phyloP scores from a whole-genome alignment of 2,888 invertebrate genomes.

The Lithophane leautieri region DNA sequence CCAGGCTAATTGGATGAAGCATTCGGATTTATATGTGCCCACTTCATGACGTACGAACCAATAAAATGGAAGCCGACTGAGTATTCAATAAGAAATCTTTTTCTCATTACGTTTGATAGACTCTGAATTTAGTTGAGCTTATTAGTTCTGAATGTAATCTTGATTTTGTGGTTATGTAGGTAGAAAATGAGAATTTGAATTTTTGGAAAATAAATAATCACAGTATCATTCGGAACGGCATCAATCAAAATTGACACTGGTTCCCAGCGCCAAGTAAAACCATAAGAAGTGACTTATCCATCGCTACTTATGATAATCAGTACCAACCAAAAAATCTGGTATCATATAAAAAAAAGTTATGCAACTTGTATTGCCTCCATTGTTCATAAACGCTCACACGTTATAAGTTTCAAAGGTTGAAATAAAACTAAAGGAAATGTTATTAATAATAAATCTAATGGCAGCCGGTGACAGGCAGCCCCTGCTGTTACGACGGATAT shows the following conservation, averaged over 20 bases:
- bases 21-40: slow-evolving; percentile 68
- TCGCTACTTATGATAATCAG: not conserved
- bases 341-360: not conserved
- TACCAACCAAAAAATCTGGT: not conserved
- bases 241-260: no score
- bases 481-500: slow-evolving; percentile 52
- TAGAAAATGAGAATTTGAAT: not conserved
- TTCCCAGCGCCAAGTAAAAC: no score
- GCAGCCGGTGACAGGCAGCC: slow-evolving; percentile 45
- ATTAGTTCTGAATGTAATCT: slow-evolving; percentile 48
- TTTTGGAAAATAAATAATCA: not conserved
- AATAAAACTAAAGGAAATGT: slow-evolving; percentile 60
- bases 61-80: slow-evolving; percentile 62
- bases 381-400: slow-evolving; percentile 13
- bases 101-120: slow-evolving; percentile 55
- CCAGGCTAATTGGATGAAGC: slow-evolving; percentile 73
- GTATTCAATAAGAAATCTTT: slow-evolving; percentile 63
- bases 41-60: slow-evolving; percentile 65
- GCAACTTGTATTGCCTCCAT: not conserved
- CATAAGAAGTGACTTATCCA: no score
- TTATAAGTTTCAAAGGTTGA: slow-evolving; percentile 43
- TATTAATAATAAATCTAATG: slow-evolving; percentile 61
- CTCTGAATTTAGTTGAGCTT: slow-evolving; percentile 47
- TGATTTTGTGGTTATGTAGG: slow-evolving; percentile 17
- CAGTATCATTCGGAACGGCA: not conserved